Conservation (phyloP, 2,888 invertebrate species). For the Steinernema hermaphroditum region DNA sequence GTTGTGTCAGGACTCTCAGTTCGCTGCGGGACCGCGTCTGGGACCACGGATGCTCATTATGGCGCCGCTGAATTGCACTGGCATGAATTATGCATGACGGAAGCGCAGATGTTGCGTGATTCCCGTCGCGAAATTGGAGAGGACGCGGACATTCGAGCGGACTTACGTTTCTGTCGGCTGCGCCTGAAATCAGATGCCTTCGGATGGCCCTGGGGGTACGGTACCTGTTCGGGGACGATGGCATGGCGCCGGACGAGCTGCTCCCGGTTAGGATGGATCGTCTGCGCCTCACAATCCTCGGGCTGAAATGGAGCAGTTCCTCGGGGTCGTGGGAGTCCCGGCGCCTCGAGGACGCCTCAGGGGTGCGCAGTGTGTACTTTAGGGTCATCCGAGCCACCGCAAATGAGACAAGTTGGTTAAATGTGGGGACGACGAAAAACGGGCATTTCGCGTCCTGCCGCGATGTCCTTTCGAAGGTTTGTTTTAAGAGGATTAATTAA, state of each 20-base stretch:
- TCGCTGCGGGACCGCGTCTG: background rate
- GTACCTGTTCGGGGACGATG: conserved; percentile 51
- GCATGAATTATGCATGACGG: conserved; percentile 24
- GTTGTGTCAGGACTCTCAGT: background rate
- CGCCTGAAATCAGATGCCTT: conserved; percentile 32
- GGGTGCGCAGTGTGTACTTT: background rate
- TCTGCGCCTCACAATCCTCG: conserved; percentile 55
- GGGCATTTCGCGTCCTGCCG: too few species aligned
- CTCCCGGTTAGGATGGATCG: conserved; percentile 62
- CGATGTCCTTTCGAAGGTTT: too few species aligned
- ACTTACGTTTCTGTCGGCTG: conserved; percentile 34
- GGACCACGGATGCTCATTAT: conserved; percentile 7
- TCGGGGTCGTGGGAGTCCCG: background rate
- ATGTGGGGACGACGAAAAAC: too few species aligned
- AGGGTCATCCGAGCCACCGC: background rate
- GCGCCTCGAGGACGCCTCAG: background rate
- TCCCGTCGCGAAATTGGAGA: conserved; percentile 9
- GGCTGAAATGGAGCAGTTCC: conserved; percentile 33
- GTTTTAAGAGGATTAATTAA: too few species aligned
- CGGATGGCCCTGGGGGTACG: background rate
- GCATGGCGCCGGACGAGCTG: conserved; percentile 63
- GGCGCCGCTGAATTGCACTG: conserved; percentile 1
- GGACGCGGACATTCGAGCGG: conserved; percentile 20
- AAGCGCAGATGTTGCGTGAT: conserved; percentile 19
- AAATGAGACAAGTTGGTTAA: too few species aligned